Evolutionary conservation across 2,797 vertebrate genomes (phyloP).

Genomic region (Spheniscus humboldti): DNA sequence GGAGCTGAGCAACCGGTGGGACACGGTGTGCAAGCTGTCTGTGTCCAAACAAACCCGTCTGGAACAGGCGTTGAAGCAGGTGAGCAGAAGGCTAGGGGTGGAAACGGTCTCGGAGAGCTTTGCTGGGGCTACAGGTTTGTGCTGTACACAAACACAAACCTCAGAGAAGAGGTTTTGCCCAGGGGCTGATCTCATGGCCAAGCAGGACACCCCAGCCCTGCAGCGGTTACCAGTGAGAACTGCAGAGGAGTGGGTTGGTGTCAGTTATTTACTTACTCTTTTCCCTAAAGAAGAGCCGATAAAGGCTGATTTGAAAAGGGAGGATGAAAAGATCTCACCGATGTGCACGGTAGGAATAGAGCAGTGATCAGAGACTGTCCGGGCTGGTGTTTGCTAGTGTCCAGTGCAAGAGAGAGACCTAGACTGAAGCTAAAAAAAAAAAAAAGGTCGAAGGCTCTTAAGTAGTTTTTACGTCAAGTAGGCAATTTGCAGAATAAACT

Average conservation of each 20-base stretch:
- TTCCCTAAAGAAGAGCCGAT: neutral
- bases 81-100: conserved; percentile 12
- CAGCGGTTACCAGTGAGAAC: neutral
- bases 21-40: conserved; percentile 92
- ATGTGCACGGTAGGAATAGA: neutral
- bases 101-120: neutral
- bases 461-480: neutral
- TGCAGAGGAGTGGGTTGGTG: neutral
- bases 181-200: neutral
- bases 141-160: neutral
- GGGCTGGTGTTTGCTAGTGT: neutral
- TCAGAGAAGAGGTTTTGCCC: neutral
- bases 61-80: conserved; percentile 94
- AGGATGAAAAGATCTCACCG: neutral
- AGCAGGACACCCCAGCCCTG: neutral
- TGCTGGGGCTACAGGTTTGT: neutral
- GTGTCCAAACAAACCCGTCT: conserved; percentile 94
- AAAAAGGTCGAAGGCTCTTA: neutral
- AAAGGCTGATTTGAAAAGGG: neutral
- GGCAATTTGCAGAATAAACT: neutral
- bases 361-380: neutral
- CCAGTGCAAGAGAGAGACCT: neutral
- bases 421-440: neutral
- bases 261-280: rapidly evolving
- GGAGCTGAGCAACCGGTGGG: conserved; percentile 97